A percentile compares a stretch with the other conserved stretches of the same genome.
These are phyloP conservation scores for Oncorhynchus gorbuscha DNA, from an alignment of 2,113 vertebrate species.

Conservation along the genomic window DNA sequence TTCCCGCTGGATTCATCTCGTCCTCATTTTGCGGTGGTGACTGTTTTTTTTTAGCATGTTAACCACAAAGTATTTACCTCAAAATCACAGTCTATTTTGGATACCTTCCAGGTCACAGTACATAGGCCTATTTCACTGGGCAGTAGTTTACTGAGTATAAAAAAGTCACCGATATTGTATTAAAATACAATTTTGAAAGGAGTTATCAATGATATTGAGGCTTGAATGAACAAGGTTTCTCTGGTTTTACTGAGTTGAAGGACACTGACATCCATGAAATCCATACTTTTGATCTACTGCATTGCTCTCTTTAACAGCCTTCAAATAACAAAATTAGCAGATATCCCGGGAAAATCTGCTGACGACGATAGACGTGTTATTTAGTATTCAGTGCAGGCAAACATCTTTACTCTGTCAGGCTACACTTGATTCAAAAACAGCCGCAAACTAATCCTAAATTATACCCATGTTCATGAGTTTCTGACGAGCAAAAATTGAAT, in stretches of 20 bases:
- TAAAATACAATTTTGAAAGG: too few relatives aligned
- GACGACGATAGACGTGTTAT: constrained; percentile 16
- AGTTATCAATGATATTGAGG: not conserved
- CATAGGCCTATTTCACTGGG: not conserved
- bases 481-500: constrained; percentile 52
- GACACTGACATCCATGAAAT: constrained; percentile 12
- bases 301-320: constrained; percentile 21
- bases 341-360: constrained; percentile 26
- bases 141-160: not conserved
- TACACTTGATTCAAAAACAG: constrained; percentile 53
- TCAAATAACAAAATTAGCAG: constrained; percentile 23
- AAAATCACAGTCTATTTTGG: not conserved
- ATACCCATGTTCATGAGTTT: constrained; percentile 54
- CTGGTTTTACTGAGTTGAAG: constrained; percentile 16
- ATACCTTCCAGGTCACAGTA: not conserved
- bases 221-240: not conserved
- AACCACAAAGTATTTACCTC: constrained; percentile 1
- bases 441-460: constrained; percentile 64
- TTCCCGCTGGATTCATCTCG: constrained; percentile 26
- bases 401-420: constrained; percentile 13
- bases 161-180: too few relatives aligned
- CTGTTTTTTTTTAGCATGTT: too few relatives aligned
- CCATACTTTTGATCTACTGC: not conserved
- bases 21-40: constrained; percentile 15
- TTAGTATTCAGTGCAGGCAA: not conserved